These are phyloP conservation scores for Euplexia lucipara DNA, from an alignment of 2,888 invertebrate species.

Conservation along the genomic window DNA sequence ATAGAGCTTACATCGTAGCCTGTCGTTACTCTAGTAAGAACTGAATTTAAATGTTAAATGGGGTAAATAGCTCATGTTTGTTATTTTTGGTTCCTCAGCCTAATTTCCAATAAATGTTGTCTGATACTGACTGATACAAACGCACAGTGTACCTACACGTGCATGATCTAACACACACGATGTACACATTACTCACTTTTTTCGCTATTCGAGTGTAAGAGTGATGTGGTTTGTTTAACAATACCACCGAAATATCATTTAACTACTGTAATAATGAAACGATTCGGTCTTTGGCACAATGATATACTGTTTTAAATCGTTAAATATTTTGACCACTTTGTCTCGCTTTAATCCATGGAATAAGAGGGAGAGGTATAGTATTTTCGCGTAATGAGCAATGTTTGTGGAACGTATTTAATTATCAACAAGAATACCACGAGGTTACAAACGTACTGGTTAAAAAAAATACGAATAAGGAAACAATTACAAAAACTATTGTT, in stretches of 20 bases:
- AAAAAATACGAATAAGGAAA: slow-evolving; percentile 32
- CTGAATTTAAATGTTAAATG: slow-evolving; percentile 35
- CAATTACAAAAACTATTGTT: slow-evolving; percentile 9
- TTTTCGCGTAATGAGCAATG: slow-evolving; percentile 28
- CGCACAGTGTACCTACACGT: background rate
- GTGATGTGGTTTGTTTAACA: slow-evolving; percentile 43
- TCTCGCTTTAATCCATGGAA: slow-evolving; percentile 9
- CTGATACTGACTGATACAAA: no score
- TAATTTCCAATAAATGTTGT: slow-evolving; percentile 45
- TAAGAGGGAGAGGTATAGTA: slow-evolving; percentile 21
- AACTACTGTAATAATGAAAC: slow-evolving; percentile 21
- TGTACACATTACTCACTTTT: slow-evolving; percentile 26
- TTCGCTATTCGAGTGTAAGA: slow-evolving; percentile 14
- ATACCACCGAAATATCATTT: slow-evolving; percentile 33
- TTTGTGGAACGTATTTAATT: slow-evolving; percentile 41
- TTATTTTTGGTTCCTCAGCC: slow-evolving; percentile 46
- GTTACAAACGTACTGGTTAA: slow-evolving; percentile 13
- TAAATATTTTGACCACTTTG: background rate
- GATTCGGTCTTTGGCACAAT: slow-evolving; percentile 24
- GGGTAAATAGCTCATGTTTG: slow-evolving; percentile 50
- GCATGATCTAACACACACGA: slow-evolving; percentile 15
- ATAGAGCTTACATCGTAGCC: background rate
- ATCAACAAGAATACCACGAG: slow-evolving; percentile 28
- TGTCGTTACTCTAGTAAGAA: slow-evolving; percentile 14
- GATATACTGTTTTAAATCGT: slow-evolving; percentile 33